These are phyloP conservation scores for Sceloporus undulatus DNA, from an alignment of 2,113 vertebrate genomes.

Conservation along the genomic window DNA sequence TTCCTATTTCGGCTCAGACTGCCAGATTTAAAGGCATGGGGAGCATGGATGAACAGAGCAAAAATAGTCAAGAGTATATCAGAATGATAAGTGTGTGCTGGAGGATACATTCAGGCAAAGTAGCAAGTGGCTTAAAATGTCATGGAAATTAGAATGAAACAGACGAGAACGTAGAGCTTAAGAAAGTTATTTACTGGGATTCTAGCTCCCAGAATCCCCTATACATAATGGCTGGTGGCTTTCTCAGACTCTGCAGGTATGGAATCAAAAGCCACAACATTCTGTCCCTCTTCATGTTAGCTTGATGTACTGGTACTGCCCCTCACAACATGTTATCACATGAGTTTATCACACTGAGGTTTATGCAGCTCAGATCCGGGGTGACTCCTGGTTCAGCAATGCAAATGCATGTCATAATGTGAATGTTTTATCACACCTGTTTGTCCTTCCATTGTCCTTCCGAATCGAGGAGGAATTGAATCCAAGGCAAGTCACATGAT, in stretches of 20 bases:
- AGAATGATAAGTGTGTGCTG: neutral
- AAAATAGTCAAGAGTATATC: neutral
- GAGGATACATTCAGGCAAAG: neutral
- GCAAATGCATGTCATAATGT: too few species aligned
- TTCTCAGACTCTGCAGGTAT: too few species aligned
- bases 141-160: neutral
- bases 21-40: neutral
- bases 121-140: neutral
- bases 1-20: neutral
- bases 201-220: too few species aligned
- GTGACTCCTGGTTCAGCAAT: too few species aligned
- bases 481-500: too few species aligned
- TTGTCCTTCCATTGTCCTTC: too few species aligned
- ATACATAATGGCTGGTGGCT: too few species aligned
- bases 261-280: neutral
- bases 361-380: too few species aligned
- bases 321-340: neutral
- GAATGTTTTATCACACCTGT: too few species aligned
- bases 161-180: neutral
- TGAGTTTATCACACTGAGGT: too few species aligned
- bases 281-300: neutral
- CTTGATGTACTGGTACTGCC: neutral
- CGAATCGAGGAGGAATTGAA: too few species aligned
- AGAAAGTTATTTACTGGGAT: too few species aligned
- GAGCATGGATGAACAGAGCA: neutral